phyloP scores from a whole-genome alignment of 53 echinoderm and acorn worm species.

The Zoroaster sp. region DNA sequence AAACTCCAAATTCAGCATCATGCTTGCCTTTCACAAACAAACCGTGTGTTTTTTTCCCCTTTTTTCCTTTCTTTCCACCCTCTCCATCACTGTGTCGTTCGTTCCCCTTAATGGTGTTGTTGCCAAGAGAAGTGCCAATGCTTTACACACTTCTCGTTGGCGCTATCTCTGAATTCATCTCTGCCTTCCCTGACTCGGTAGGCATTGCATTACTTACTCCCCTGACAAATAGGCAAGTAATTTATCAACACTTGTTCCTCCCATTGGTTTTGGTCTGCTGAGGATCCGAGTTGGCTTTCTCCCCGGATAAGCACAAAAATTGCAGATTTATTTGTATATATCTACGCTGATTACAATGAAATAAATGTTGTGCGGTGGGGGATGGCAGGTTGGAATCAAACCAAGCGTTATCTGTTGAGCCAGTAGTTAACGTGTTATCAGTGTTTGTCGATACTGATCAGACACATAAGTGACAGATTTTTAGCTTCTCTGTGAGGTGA shows the following conservation, averaged over 20 bases:
- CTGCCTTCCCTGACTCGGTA: background rate
- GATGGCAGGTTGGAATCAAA: background rate
- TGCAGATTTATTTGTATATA: background rate
- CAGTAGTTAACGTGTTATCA: slow-evolving; percentile 7
- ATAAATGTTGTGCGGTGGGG: slow-evolving; percentile 10
- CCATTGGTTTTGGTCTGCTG: slow-evolving; percentile 1
- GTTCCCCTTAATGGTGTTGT: background rate
- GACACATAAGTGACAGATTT: slow-evolving; percentile 37
- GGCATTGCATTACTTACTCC: background rate
- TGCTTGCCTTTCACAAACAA: slow-evolving; percentile 12
- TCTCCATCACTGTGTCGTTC: background rate
- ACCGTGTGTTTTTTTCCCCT: background rate
- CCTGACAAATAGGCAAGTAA: slow-evolving; percentile 1
- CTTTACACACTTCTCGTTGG: background rate
- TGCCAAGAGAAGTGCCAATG: slow-evolving; percentile 24
- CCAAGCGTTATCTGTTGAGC: slow-evolving; percentile 1
- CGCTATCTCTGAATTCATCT: slow-evolving; percentile 38
- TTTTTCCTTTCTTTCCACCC: background rate
- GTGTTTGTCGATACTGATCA: background rate
- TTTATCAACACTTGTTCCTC: slow-evolving; percentile 42
- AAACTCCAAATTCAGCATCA: background rate
- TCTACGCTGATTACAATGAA: slow-evolving; percentile 7
- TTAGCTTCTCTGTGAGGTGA: background rate
- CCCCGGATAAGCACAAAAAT: background rate
- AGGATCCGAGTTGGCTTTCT: background rate